These are phyloP conservation scores for Drosophila repleta DNA, from an alignment of 1,140 invertebrate species.

Conservation along the genomic window DNA sequence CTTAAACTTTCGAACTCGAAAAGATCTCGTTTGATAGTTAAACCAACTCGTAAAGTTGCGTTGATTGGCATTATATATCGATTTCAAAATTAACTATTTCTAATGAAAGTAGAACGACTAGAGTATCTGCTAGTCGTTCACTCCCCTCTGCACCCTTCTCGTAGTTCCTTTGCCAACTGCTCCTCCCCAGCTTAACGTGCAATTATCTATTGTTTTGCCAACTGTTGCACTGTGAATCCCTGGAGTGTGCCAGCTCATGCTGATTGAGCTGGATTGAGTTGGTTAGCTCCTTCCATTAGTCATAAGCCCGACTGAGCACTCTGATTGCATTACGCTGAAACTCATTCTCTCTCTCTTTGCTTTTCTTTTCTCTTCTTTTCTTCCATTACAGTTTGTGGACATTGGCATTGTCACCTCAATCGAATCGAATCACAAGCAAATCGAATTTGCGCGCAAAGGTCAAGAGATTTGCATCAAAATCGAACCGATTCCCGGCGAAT, in stretches of 20 bases:
- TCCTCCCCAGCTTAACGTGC: no score
- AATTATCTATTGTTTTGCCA: no score
- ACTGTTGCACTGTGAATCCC: neutral
- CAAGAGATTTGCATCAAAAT: constrained; percentile 99
- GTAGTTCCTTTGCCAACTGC: no score
- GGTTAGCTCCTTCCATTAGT: neutral
- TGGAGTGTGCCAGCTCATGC: neutral
- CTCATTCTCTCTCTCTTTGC: no score
- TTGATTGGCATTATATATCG: no score
- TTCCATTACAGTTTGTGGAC: constrained; percentile 93
- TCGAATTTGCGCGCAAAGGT: constrained; percentile 96
- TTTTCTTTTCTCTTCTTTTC: constrained; percentile 16
- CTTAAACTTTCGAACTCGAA: no score
- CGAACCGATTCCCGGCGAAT: constrained; percentile 96
- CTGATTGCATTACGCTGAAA: neutral
- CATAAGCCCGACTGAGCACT: constrained; percentile 2
- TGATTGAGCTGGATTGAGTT: neutral
- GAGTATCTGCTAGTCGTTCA: no score
- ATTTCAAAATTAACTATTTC: no score
- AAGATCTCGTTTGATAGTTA: no score
- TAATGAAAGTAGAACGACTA: no score
- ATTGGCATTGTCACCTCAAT: constrained; percentile 98
- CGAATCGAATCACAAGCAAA: constrained; percentile 94
- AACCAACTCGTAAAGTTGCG: no score
- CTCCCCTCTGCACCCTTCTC: no score